Evolutionary conservation across 2,888 invertebrate species (phyloP).

Genomic region (Xanthia togata): DNA sequence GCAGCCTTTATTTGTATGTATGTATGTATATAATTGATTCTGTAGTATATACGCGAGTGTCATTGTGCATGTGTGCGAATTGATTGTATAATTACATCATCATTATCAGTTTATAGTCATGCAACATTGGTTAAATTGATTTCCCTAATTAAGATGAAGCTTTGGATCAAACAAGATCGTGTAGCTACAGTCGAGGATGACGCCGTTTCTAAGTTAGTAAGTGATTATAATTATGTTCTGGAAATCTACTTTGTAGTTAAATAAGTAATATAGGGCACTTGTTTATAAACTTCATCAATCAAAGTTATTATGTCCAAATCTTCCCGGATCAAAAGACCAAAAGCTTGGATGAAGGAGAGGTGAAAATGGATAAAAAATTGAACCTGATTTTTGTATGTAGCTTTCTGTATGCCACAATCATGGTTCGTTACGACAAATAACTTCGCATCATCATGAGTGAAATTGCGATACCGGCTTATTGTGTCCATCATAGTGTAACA

Average conservation of each 20-base stretch:
- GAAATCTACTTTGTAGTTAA: slow-evolving; percentile 14
- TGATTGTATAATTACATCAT: slow-evolving; percentile 79
- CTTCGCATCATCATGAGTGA: neutral
- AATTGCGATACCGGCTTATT: neutral
- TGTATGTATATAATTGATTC: slow-evolving; percentile 59
- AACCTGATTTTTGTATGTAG: neutral
- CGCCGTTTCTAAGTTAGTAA: slow-evolving; percentile 25
- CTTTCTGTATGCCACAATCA: neutral
- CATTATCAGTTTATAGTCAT: slow-evolving; percentile 80
- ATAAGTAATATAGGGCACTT: neutral
- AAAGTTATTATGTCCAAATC: neutral
- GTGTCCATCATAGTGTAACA: slow-evolving; percentile 8
- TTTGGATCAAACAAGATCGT: slow-evolving; percentile 52
- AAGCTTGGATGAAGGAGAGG: slow-evolving; percentile 9
- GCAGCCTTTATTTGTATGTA: slow-evolving; percentile 60
- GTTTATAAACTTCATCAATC: slow-evolving; percentile 11
- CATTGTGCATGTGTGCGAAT: slow-evolving; percentile 63
- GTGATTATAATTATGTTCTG: slow-evolving; percentile 15
- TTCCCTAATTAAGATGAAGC: slow-evolving; percentile 78
- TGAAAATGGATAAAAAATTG: slow-evolving; percentile 18
- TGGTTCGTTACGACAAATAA: neutral
- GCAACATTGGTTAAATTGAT: slow-evolving; percentile 79
- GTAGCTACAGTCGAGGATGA: slow-evolving; percentile 15
- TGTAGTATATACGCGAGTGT: slow-evolving; percentile 53
- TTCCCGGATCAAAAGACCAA: slow-evolving; percentile 31